Conservation (phyloP, 2,888 invertebrate genomes). For the Diarsia rubi region DNA sequence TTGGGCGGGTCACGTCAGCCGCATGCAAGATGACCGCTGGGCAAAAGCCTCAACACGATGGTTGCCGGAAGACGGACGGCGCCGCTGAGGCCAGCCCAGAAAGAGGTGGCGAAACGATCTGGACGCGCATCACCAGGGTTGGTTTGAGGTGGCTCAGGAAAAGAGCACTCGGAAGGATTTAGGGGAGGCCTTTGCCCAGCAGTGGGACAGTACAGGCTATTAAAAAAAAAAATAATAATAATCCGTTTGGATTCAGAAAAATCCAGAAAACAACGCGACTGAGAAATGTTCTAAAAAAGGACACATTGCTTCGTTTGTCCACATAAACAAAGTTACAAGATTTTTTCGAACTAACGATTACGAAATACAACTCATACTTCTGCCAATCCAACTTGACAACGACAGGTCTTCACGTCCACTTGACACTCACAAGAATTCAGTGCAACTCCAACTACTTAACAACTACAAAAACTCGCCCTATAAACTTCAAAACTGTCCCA, state of each 20-base stretch:
- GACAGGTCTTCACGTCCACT: conserved; percentile 22
- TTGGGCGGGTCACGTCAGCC: no score
- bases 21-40: no score
- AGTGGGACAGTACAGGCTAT: no score
- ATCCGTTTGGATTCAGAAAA: not conserved
- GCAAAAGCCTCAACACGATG: no score
- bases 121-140: no score
- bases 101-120: no score
- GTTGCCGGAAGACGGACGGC: no score
- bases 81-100: no score
- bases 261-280: not conserved
- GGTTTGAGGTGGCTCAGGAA: no score
- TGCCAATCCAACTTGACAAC: conserved; percentile 39
- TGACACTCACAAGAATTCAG: conserved; percentile 5
- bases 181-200: no score
- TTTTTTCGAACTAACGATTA: conserved; percentile 13
- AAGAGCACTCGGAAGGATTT: no score
- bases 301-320: not conserved
- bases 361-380: conserved; percentile 25
- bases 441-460: not conserved
- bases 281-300: not conserved
- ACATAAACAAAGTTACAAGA: not conserved
- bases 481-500: conserved; percentile 43
- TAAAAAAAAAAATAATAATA: no score
- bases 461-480: conserved; percentile 37